A percentile compares a stretch with the other conserved stretches of the same genome.
Evolutionary conservation across 2,797 vertebrate genomes (phyloP).

Genomic region (Luscinia luscinia): DNA sequence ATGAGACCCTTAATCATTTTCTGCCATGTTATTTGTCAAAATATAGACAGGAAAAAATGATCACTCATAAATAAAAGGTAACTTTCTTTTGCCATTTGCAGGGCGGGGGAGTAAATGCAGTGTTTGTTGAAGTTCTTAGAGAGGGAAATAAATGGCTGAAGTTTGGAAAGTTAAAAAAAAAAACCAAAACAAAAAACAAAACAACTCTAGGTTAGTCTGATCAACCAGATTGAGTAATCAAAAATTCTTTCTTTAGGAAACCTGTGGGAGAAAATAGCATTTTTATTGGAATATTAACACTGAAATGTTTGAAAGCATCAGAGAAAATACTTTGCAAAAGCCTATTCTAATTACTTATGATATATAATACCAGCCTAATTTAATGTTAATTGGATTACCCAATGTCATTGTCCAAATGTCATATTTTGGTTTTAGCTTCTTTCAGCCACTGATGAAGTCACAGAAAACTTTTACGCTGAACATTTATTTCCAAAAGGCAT

Average conservation of each 20-base stretch:
- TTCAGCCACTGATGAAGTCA: neutral
- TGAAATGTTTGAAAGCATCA: conserved; percentile 11
- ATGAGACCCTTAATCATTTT: conserved; percentile 76
- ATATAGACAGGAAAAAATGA: conserved; percentile 72
- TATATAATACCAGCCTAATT: conserved; percentile 14
- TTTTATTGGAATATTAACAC: conserved; percentile 9
- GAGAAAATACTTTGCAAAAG: neutral
- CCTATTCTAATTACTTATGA: neutral
- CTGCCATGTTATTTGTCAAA: conserved; percentile 76
- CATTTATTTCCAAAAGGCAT: neutral
- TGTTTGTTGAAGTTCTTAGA: conserved; percentile 44
- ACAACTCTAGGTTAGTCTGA: neutral
- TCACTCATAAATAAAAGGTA: conserved; percentile 74
- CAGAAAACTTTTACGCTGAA: neutral
- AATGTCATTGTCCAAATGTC: neutral
- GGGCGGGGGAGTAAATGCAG: conserved; percentile 15
- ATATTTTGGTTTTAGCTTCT: neutral
- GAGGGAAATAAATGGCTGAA: neutral
- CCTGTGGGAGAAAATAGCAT: neutral
- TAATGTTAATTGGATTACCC: conserved; percentile 18
- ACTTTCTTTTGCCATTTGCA: conserved; percentile 62
- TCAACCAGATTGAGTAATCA: conserved; percentile 17
- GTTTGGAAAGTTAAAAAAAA: neutral
- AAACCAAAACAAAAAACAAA: neutral
- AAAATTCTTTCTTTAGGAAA: conserved; percentile 31